These are phyloP conservation scores for Scelioninae gen. 1 DNA, from an alignment of 2,888 invertebrate species.

Conservation along the genomic window DNA sequence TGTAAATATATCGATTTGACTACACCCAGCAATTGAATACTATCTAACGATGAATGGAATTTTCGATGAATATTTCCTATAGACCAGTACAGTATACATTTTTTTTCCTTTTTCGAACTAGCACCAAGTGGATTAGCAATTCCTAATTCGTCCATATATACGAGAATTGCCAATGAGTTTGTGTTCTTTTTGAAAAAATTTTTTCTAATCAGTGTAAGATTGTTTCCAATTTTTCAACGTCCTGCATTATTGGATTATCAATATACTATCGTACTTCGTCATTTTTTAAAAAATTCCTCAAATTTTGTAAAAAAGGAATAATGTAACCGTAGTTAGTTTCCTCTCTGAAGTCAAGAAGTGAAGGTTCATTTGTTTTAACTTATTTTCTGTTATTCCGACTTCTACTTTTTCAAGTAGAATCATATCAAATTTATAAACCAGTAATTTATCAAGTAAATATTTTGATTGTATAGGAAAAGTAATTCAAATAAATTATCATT, in stretches of 20 bases:
- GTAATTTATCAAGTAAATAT: slow-evolving; percentile 25
- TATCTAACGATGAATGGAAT: slow-evolving; percentile 62
- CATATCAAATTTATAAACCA: slow-evolving; percentile 40
- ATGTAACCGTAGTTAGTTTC: slow-evolving; percentile 53
- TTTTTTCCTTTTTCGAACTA: slow-evolving; percentile 39
- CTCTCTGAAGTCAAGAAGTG: slow-evolving; percentile 32
- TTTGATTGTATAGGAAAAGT: slow-evolving; percentile 22
- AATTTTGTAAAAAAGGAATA: slow-evolving; percentile 68
- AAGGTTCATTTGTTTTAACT: neutral
- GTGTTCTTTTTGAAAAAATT: slow-evolving; percentile 55
- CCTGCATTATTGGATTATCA: slow-evolving; percentile 45
- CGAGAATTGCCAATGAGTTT: slow-evolving; percentile 69
- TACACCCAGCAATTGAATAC: slow-evolving; percentile 61
- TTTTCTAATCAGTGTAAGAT: slow-evolving; percentile 72
- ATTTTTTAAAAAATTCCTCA: slow-evolving; percentile 63
- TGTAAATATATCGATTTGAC: slow-evolving; percentile 58
- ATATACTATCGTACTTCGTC: slow-evolving; percentile 57
- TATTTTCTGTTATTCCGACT: slow-evolving; percentile 23
- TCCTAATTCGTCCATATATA: slow-evolving; percentile 67
- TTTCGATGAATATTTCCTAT: slow-evolving; percentile 35
- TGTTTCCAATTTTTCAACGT: slow-evolving; percentile 49
- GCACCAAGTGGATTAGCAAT: slow-evolving; percentile 50
- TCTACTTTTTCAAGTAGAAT: slow-evolving; percentile 20
- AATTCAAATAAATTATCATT: no score
- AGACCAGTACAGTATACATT: slow-evolving; percentile 46